Conservation (phyloP, 2,797 vertebrate species). For the Acropternis orthonyx region DNA sequence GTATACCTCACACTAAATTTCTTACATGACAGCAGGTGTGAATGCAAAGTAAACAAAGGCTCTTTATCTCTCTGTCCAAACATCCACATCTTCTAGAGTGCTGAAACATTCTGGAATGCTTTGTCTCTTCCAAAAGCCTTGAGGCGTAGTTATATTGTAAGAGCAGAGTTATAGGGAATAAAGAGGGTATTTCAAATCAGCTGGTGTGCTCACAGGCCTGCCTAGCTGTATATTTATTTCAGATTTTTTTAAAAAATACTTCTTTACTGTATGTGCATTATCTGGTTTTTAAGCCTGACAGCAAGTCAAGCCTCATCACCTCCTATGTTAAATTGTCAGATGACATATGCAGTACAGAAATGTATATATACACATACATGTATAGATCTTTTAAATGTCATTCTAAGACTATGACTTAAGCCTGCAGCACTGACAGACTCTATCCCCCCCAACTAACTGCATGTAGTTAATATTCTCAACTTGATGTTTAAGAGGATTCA, state of each 20-base stretch:
- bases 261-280: not conserved
- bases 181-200: not conserved
- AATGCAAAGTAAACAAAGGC: not conserved
- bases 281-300: not conserved
- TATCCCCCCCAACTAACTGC: not conserved
- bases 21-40: not conserved
- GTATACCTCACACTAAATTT: not conserved
- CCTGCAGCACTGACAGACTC: not conserved
- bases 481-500: slow-evolving; percentile 33
- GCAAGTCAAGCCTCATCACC: not conserved
- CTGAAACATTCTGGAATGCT: not conserved
- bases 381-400: not conserved
- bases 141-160: not conserved
- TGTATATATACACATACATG: not conserved
- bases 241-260: not conserved
- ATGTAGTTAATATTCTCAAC: not conserved
- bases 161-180: not conserved
- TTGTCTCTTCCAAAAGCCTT: not conserved
- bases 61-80: not conserved
- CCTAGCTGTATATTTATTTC: not conserved
- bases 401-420: not conserved
- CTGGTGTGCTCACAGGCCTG: not conserved
- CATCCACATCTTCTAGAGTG: not conserved
- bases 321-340: not conserved
- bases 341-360: not conserved